These are phyloP conservation scores for Leptodactylus fallax DNA, from an alignment of 2,797 vertebrate species.

Conservation along the genomic window DNA sequence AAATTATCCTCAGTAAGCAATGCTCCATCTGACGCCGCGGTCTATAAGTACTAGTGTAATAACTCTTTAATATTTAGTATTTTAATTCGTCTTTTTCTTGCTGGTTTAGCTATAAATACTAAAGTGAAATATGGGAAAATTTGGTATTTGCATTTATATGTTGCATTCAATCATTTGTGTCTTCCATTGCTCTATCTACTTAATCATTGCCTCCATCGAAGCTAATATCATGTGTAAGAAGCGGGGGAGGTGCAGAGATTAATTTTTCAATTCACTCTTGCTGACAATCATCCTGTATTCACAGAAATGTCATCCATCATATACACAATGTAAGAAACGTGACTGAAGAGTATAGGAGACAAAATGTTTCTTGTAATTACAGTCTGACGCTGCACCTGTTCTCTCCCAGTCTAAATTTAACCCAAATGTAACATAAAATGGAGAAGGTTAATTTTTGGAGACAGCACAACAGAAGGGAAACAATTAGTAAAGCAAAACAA, in stretches of 20 bases:
- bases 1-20: no score
- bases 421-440: conserved; percentile 32
- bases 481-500: conserved; percentile 56
- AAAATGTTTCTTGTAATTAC: conserved; percentile 38
- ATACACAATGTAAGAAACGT: background rate
- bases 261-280: conserved; percentile 4
- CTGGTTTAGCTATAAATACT: background rate
- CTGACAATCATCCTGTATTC: conserved; percentile 21
- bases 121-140: background rate
- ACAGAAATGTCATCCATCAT: conserved; percentile 31
- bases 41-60: background rate
- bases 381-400: conserved; percentile 32
- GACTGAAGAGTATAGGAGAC: conserved; percentile 20
- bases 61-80: background rate
- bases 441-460: conserved; percentile 44
- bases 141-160: conserved; percentile 4
- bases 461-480: conserved; percentile 53
- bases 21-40: background rate
- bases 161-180: background rate
- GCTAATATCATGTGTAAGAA: background rate
- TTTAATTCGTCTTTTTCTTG: background rate
- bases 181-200: background rate
- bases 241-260: background rate
- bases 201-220: background rate
- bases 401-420: conserved; percentile 40